Evolutionary conservation across 2,797 vertebrate genomes (phyloP), one percentile per base, ranked within the genome.

Genomic region (Enteromius treurensis): DNA sequence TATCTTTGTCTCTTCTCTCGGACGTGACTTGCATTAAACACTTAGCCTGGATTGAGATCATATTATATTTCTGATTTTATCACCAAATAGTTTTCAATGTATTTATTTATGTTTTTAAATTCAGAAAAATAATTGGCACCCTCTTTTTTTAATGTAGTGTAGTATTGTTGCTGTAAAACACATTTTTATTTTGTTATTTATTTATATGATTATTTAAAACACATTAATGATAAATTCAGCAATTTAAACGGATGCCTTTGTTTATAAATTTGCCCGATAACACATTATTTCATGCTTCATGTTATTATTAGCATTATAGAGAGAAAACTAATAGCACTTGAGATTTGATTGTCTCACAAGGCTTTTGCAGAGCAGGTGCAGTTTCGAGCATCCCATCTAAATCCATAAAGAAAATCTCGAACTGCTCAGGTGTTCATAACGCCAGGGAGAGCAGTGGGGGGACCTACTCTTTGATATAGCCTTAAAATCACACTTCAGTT

Each of bases 361-460:
- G 75, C 42, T 83, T 77, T 53, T 77, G 71, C 53, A 82, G 82
- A 86, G 88, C 88, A 84, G 86, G 82, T 88, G 88, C 84, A 79
- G 29, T 68, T 76, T 77, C 83, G 86, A 91, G 92, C 89, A 64
- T 80, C 88, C 60, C 47, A 80, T 80, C 82, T 62, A 17, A 86
- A 90, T 89, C 80, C 81, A 49, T 9, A 68, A 90, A 91, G 91
- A 88, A 89, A 85, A 92, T 73, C 87, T 90, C 7, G 42, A 83
- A 79, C 79, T 79, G 88, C 88, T 93, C 91, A 95, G 93, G 93
- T 94, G 93, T 93, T 91, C 86, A 83, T 84, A 85, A 88, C 17
- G 86, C 90, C 90, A 86, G 17, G 40, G 79, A 79, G 87, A 88
- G 67, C 34, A 64, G 64, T 85, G 15, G 40, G 81, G 58, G 81